Evolutionary conservation across 2,888 invertebrate genomes (phyloP).

Genomic region (Cremastinae sp.): DNA sequence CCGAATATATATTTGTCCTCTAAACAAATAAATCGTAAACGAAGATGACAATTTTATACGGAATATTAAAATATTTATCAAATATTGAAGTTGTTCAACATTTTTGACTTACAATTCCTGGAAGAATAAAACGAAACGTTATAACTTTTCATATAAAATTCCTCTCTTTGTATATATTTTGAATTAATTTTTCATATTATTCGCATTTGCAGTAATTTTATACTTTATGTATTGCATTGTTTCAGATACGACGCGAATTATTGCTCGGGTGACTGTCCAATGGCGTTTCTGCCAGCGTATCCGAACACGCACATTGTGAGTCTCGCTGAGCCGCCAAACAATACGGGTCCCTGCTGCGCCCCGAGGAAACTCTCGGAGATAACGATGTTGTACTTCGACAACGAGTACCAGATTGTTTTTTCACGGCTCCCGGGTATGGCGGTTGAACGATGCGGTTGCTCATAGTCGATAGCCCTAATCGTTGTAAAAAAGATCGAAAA

Average conservation of each 20-base stretch:
- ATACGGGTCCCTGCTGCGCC: constrained; percentile 95
- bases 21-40: background rate
- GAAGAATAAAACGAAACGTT: no score
- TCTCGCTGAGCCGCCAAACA: constrained; percentile 88
- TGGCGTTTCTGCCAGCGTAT: constrained; percentile 92
- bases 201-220: background rate
- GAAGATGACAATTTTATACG: background rate
- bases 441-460: constrained; percentile 95
- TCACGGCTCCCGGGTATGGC: constrained; percentile 96
- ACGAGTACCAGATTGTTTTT: constrained; percentile 92
- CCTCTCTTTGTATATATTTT: no score
- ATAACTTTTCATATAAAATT: no score
- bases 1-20: background rate
- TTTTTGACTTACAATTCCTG: no score
- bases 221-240: constrained; percentile 27
- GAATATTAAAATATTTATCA: background rate
- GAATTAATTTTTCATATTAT: no score
- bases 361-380: constrained; percentile 94
- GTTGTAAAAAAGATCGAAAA: constrained; percentile 33
- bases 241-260: constrained; percentile 94
- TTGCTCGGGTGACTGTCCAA: constrained; percentile 96
- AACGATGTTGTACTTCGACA: constrained; percentile 95
- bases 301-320: constrained; percentile 94
- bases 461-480: constrained; percentile 82
- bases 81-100: no score